Evolutionary conservation across 1,140 invertebrate species (phyloP), one percentile per base, ranked within the genome.

Genomic region (Drosophila albomicans): DNA sequence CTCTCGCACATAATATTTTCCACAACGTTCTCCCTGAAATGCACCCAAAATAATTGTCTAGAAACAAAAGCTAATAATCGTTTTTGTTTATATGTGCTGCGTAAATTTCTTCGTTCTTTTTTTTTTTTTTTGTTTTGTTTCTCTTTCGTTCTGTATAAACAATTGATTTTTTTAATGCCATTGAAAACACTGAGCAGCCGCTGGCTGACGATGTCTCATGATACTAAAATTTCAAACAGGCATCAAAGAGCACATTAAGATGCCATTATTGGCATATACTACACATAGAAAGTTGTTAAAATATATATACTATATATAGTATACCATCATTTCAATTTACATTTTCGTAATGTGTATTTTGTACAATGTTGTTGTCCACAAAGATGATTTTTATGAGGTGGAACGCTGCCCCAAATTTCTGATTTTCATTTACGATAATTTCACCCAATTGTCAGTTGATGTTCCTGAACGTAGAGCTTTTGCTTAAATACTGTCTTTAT

Each of bases 161-260:
- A 89, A 68, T 76, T 16, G 64, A 49, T 62, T 81, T 81, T 81
- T 87, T 87, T 72, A 82, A 79, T 88, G 72, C 72, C 66, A 62
- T 74, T 35, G 30, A 66, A 79, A 87, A 86, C 82, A 88, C 63
- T 79, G 68, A 76, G 56, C 73, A 71, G 72, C 62, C 59, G 35
- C 52, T 46, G 52, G n/a, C 72, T 61, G 66, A 65, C 73, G 61
- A 66, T 46, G 54, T 49, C 62, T 81, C 57, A 64, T 64, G 75
- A 49, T 65, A 72, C 71, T 67, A 65, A 73, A 73, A 82, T 63
- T 30, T 41, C n/a, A 61, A 67, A 62, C 67, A 38, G 11, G 49
- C 72, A 72, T 65, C 43, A 41, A 69, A 69, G 13, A 61, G 51
- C 41, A 72, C 74, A 84, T 86, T 78, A 81, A 75, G 62, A 78